These are phyloP conservation scores for Helicoverpa armigera DNA, from an alignment of 1,140 invertebrate species.

Conservation along the genomic window DNA sequence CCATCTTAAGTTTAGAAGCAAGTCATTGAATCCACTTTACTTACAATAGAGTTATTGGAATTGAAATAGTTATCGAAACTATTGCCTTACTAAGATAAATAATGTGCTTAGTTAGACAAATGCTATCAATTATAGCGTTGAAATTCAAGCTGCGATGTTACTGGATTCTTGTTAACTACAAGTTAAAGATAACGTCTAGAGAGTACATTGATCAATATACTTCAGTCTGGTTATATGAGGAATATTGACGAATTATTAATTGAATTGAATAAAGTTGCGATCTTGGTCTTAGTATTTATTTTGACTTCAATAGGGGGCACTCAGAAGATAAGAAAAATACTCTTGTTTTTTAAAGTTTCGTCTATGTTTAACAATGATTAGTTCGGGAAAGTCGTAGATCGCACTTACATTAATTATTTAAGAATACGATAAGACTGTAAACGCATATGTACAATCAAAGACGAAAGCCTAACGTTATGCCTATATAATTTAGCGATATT, in stretches of 20 bases:
- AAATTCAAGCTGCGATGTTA: conserved; percentile 15
- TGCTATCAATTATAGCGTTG: conserved; percentile 36
- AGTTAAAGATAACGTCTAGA: conserved; percentile 25
- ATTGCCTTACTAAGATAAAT: conserved; percentile 42
- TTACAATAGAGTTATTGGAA: conserved; percentile 48
- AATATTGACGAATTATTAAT: background rate
- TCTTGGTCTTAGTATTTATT: background rate
- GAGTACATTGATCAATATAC: conserved; percentile 23
- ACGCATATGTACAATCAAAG: background rate
- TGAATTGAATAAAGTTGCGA: background rate
- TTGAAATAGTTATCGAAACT: conserved; percentile 48
- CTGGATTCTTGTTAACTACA: conserved; percentile 15
- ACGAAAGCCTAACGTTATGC: background rate
- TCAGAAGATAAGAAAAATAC: background rate
- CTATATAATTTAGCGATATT: conserved; percentile 46
- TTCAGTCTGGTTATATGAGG: background rate
- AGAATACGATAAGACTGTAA: background rate
- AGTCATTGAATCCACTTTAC: conserved; percentile 34
- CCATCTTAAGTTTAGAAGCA: conserved; percentile 12
- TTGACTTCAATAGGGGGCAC: background rate
- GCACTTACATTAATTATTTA: no score
- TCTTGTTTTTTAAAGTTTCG: no score
- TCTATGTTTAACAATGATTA: no score
- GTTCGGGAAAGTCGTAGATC: no score
- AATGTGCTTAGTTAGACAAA: conserved; percentile 46